Conservation (phyloP, 1,140 invertebrate species). For the Stratiolaelaps scimitus region DNA sequence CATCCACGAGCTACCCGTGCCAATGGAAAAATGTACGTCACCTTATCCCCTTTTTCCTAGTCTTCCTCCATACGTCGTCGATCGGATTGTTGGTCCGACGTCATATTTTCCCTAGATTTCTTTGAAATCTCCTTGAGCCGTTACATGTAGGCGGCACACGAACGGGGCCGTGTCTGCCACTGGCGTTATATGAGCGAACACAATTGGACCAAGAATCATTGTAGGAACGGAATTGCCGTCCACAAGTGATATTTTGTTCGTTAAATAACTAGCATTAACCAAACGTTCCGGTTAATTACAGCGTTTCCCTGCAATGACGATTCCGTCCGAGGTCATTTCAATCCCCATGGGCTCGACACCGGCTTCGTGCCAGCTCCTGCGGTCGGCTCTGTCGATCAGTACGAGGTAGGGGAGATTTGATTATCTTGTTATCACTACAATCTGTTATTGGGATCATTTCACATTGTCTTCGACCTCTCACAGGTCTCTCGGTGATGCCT, state of each 20-base stretch:
- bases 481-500: too few relatives aligned
- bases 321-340: slow-evolving; percentile 65
- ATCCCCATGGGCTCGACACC: slow-evolving; percentile 58
- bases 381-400: slow-evolving; percentile 62
- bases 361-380: slow-evolving; percentile 49
- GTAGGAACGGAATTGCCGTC: not conserved
- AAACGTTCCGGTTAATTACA: not conserved
- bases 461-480: not conserved
- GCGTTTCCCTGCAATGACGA: slow-evolving; percentile 68
- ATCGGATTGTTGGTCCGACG: not conserved
- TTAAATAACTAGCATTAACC: not conserved
- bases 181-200: slow-evolving; percentile 50
- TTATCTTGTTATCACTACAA: not conserved
- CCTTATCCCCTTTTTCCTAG: not conserved
- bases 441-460: not conserved
- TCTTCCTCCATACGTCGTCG: too few relatives aligned
- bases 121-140: slow-evolving; percentile 22
- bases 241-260: too few relatives aligned
- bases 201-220: slow-evolving; percentile 54
- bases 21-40: not conserved
- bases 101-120: not conserved
- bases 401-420: slow-evolving; percentile 68
- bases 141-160: too few relatives aligned
- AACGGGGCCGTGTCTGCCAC: too few relatives aligned
- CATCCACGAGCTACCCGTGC: slow-evolving; percentile 56